Evolutionary conservation across 2,797 vertebrate genomes (phyloP).

Genomic region (Cephalopachus bancanus): DNA sequence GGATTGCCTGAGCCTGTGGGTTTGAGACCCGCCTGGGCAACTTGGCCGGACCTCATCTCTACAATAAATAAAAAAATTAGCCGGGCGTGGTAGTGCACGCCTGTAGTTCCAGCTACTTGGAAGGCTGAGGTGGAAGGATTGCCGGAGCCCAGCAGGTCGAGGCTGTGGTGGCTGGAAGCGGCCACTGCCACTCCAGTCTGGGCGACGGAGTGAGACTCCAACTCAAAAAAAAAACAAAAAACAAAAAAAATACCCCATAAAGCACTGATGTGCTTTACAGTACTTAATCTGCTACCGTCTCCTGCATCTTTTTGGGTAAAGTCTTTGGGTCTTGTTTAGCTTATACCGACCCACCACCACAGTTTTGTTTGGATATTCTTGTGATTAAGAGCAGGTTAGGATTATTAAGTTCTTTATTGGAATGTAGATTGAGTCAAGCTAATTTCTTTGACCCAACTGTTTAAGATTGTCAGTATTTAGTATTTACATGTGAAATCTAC

Average conservation of each 20-base stretch:
- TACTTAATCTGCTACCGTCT: not conserved
- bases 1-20: no score
- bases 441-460: not conserved
- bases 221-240: no score
- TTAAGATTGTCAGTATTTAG: conserved; percentile 4
- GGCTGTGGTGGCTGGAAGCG: no score
- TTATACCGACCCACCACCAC: not conserved
- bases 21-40: no score
- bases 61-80: no score
- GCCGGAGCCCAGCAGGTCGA: no score
- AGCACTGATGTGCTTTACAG: not conserved
- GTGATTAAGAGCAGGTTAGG: not conserved
- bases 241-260: not conserved
- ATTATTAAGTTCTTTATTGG: not conserved
- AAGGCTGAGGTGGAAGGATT: no score
- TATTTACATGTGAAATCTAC: conserved; percentile 5
- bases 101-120: no score
- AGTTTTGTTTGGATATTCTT: not conserved
- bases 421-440: conserved; percentile 1
- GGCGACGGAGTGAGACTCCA: no score
- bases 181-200: no score
- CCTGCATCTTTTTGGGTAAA: not conserved
- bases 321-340: not conserved
- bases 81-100: no score
- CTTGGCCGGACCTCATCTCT: no score